Percentiles rank a stretch among this genome's conserved stretches.
phyloP scores from a whole-genome alignment of 2,888 invertebrate genomes.

The Polyommatus icarus region DNA sequence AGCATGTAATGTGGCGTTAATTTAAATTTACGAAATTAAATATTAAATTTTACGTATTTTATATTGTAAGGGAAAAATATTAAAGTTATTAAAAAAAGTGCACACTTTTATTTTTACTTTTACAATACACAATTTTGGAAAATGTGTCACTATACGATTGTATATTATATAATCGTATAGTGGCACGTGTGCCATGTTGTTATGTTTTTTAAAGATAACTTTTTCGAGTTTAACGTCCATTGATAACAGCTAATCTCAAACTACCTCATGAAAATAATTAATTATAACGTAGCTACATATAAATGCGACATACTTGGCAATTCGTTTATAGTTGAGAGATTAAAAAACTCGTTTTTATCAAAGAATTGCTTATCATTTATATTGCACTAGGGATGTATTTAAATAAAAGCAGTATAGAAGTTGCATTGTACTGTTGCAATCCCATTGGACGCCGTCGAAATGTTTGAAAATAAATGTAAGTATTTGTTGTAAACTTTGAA shows the following conservation, averaged over 20 bases:
- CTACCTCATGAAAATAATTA: neutral
- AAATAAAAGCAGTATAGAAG: neutral
- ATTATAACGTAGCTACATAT: neutral
- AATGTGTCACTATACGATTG: too few species aligned
- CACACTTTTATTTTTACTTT: neutral
- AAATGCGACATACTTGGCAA: neutral
- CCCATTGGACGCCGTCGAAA: neutral
- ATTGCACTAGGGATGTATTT: conserved; percentile 19
- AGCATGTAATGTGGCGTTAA: neutral
- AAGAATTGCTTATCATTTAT: neutral
- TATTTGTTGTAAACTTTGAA: neutral
- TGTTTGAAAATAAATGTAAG: conserved; percentile 8
- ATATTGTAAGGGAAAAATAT: neutral
- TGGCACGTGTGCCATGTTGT: too few species aligned
- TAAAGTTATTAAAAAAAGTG: neutral
- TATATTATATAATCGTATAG: neutral
- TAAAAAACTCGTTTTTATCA: conserved; percentile 16
- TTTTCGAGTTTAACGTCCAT: neutral
- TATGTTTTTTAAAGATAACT: too few species aligned
- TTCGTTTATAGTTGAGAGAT: neutral
- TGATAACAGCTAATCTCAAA: neutral
- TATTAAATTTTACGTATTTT: neutral
- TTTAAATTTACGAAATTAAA: neutral
- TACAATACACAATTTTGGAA: too few species aligned
- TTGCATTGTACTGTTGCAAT: neutral